These are phyloP conservation scores for Chaetura pelagica DNA, from an alignment of 2,113 vertebrate species.

Conservation along the genomic window DNA sequence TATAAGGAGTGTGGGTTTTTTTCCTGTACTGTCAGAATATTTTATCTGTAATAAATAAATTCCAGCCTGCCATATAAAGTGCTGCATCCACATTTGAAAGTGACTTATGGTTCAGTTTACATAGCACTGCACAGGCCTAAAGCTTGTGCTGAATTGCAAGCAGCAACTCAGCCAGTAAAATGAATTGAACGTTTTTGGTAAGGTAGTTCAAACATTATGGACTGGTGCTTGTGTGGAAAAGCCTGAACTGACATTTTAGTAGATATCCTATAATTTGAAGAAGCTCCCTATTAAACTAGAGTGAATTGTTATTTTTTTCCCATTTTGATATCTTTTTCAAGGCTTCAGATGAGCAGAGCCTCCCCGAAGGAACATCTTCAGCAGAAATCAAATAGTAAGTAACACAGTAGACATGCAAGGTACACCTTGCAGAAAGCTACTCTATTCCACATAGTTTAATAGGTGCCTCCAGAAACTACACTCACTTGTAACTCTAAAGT, in stretches of 20 bases:
- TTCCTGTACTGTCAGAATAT: not conserved
- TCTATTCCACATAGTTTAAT: rapidly evolving
- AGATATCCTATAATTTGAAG: not conserved
- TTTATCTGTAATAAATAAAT: not conserved
- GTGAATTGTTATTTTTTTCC: not conserved
- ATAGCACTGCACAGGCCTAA: not conserved
- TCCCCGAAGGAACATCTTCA: not conserved
- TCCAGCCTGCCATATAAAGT: not conserved
- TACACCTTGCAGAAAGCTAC: not conserved
- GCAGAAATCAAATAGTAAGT: not conserved
- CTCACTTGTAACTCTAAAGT: not conserved
- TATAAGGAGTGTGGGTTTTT: not conserved
- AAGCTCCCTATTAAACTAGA: not conserved
- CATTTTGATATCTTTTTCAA: slow-evolving; percentile 4
- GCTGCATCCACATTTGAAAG: not conserved
- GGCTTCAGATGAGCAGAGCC: not conserved
- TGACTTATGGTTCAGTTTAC: not conserved
- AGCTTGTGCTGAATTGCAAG: not conserved
- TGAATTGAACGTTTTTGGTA: not conserved
- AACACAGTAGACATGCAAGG: not conserved
- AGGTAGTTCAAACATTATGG: rapidly evolving
- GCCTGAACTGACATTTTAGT: not conserved
- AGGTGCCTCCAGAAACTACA: not conserved
- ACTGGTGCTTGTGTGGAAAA: not conserved
- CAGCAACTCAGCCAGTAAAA: not conserved